A percentile compares a stretch with the other conserved stretches of the same genome.
These are phyloP conservation scores for Scaptomyza montana DNA, from an alignment of 1,140 invertebrate species.

Conservation along the genomic window DNA sequence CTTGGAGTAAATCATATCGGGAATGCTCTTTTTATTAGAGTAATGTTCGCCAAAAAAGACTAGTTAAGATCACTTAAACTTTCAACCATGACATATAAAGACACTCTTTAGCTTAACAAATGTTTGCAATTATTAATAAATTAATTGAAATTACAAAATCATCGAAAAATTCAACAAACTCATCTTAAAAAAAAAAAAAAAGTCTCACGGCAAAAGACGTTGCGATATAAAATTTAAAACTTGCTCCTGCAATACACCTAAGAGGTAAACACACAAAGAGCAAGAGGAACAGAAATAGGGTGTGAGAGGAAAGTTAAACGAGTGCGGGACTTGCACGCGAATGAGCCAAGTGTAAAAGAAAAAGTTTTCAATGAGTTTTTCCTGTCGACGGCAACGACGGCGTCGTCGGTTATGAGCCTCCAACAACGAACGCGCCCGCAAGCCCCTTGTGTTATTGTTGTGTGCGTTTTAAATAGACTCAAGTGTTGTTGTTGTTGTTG, in stretches of 20 bases:
- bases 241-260: constrained; percentile 73
- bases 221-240: constrained; percentile 70
- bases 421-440: constrained; percentile 19
- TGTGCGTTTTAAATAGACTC: constrained; percentile 80
- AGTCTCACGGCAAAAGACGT: constrained; percentile 32
- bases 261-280: constrained; percentile 17
- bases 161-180: constrained; percentile 1
- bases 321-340: constrained; percentile 50
- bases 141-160: constrained; percentile 3
- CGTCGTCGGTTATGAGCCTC: constrained; percentile 70
- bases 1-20: not conserved
- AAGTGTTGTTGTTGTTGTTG: constrained; percentile 64
- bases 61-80: no score
- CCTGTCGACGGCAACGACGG: constrained; percentile 61
- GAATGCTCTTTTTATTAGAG: constrained; percentile 18
- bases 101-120: not conserved
- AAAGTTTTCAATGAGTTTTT: constrained; percentile 83
- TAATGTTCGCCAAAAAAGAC: no score
- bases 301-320: constrained; percentile 13
- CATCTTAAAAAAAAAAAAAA: constrained; percentile 13
- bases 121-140: not conserved
- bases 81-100: no score
- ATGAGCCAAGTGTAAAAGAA: constrained; percentile 78
- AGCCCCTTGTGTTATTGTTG: constrained; percentile 69
- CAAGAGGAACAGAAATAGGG: not conserved